Evolutionary conservation across 2,113 vertebrate genomes (phyloP).

Genomic region (Strigops habroptila): DNA sequence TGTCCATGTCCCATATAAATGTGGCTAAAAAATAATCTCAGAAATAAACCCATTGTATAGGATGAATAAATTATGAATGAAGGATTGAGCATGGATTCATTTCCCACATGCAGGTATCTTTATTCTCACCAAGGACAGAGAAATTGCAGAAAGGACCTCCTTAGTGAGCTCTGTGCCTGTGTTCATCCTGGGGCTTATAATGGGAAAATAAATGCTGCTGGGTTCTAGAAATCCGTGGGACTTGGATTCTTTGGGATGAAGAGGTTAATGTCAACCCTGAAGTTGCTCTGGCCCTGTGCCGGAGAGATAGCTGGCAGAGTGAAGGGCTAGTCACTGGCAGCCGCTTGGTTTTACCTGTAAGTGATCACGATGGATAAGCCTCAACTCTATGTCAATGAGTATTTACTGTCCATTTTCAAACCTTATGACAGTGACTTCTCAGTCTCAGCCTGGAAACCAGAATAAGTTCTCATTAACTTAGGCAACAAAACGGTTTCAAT

Average conservation of each 20-base stretch:
- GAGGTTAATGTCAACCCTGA: not conserved
- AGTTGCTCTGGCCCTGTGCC: not conserved
- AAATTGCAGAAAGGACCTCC: not conserved
- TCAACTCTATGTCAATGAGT: not conserved
- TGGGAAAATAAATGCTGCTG: not conserved
- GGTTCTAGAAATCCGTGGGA: not conserved
- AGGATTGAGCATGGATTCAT: not conserved
- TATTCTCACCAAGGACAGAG: not conserved
- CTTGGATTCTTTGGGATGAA: not conserved
- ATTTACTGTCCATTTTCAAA: not conserved
- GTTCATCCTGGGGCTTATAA: rapidly evolving
- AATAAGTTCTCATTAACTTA: not conserved
- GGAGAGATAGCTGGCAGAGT: not conserved
- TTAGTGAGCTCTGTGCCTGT: not conserved
- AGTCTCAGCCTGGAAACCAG: not conserved
- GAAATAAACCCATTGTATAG: not conserved
- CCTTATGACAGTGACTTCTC: not conserved
- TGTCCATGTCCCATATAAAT: not conserved
- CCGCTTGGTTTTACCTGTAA: not conserved
- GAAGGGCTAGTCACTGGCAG: not conserved
- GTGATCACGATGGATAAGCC: not conserved
- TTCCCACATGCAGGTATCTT: not conserved
- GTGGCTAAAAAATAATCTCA: not conserved
- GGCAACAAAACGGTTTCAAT: not conserved
- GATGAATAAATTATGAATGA: not conserved